Conservation (phyloP, 1,140 invertebrate species). For the Saccostrea echinata region DNA sequence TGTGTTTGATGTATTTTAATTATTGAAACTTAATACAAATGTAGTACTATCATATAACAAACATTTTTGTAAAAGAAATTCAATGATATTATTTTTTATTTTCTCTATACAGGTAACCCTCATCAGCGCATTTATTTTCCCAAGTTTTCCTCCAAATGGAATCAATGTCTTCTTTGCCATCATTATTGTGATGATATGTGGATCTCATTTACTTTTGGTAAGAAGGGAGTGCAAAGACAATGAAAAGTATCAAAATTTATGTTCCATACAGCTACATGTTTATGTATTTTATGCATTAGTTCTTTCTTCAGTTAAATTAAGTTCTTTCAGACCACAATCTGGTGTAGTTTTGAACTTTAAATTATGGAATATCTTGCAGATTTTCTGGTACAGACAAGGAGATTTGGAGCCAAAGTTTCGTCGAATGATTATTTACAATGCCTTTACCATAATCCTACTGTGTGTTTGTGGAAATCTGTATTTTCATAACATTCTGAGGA, state of each 20-base stretch:
- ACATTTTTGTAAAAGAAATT: too few species aligned
- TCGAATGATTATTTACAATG: conserved; percentile 80
- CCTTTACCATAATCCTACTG: conserved; percentile 78
- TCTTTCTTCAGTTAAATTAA: too few species aligned
- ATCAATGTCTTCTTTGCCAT: conserved; percentile 77
- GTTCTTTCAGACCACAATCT: too few species aligned
- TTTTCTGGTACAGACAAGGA: conserved; percentile 81
- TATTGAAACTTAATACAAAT: too few species aligned
- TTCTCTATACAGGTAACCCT: conserved; percentile 73
- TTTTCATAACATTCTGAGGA: conserved; percentile 64
- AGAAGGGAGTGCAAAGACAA: conserved; percentile 42
- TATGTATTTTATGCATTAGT: too few species aligned
- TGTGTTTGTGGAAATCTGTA: conserved; percentile 80
- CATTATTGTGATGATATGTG: conserved; percentile 74
- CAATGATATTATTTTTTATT: too few species aligned
- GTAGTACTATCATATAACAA: too few species aligned
- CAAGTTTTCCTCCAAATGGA: conserved; percentile 71
- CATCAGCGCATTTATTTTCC: conserved; percentile 76
- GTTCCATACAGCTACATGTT: background rate
- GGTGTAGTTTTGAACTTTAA: conserved; percentile 27
- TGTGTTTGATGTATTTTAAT: too few species aligned
- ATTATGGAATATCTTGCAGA: conserved; percentile 72
- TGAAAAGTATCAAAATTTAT: background rate
- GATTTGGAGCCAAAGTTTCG: conserved; percentile 81
- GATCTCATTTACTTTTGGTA: conserved; percentile 75